Evolutionary conservation across 2,888 invertebrate genomes (phyloP), one percentile per base, ranked within the genome.

Genomic region (Mythimna ferrago): DNA sequence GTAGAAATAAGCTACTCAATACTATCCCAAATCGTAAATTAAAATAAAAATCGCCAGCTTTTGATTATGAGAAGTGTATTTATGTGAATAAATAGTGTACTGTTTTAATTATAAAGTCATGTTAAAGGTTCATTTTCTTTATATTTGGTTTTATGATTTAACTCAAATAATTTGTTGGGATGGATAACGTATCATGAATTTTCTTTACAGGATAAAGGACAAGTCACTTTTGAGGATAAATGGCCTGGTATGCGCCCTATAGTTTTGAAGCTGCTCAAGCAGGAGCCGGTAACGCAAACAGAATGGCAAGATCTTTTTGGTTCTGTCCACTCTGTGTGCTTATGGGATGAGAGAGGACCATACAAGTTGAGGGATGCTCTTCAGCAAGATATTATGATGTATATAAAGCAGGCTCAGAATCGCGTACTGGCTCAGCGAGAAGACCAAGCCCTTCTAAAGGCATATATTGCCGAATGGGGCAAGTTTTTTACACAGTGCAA

Each of bases 301-400:
- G 99, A 99, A 97, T 99, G 99, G 99, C 99, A 99, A 92, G 99
- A 99, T 94, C 96, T 99, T 64, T 99, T 99, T 95, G 99, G 98
- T 95, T 98, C 98, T 72, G 99, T 99, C 21, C 99, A 99, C 96
- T 97, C 98, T 77, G 99, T 99, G 19, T 99, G 99, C 93, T 95
- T 99, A 74, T 99, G 99, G 99, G 99, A 99, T 94, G 99, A 99
- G 89, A 98, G 99, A 93, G 99, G 99, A 0, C 98, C 99, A 0
- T 97, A 97, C 62, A 99, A 99, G 94, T 97, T 99, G 60, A 90
- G 98, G 89, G 98, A 98, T 90, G 98, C 98, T 41, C 96, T 99
- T 16, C 98, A 98, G 89, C 98, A 98, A 89, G 99, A 99, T 92
- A 99, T 99, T 81, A 98, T 98, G 90, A 98, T 98, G 91, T 99